A percentile compares a stretch with the other conserved stretches of the same genome.
Conservation (phyloP, 2,888 invertebrate species). For the Leptopilina syphax region DNA sequence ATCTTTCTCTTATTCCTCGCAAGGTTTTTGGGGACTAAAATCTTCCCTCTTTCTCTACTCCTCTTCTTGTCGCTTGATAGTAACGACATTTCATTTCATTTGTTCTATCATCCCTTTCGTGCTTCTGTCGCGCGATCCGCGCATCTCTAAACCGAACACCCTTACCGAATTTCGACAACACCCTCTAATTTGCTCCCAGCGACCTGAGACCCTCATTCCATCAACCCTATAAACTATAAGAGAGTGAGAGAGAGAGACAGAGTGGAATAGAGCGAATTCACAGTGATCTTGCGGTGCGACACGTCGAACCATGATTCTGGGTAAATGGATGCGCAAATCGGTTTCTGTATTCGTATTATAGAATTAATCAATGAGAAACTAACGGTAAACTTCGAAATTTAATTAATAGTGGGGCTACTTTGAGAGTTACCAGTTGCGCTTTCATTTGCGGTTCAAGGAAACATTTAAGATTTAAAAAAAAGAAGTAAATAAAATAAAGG, state of each 20-base stretch:
- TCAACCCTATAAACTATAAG: constrained; percentile 42
- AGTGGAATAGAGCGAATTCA: constrained; percentile 13
- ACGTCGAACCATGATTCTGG: constrained; percentile 49
- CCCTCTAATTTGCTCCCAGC: constrained; percentile 74
- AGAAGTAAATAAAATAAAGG: too few relatives aligned
- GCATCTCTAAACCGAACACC: constrained; percentile 63
- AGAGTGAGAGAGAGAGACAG: too few relatives aligned
- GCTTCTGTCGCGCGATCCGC: constrained; percentile 52
- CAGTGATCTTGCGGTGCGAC: constrained; percentile 53
- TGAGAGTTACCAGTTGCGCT: neutral
- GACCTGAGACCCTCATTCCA: constrained; percentile 61
- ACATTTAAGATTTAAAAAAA: neutral
- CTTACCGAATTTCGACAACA: constrained; percentile 68
- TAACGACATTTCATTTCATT: constrained; percentile 75
- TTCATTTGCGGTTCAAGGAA: neutral
- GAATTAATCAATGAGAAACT: constrained; percentile 46
- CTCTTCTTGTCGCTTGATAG: constrained; percentile 61
- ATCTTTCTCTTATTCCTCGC: constrained; percentile 50
- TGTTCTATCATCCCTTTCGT: constrained; percentile 68
- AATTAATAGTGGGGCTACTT: constrained; percentile 27
- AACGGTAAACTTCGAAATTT: constrained; percentile 32
- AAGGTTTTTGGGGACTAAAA: too few relatives aligned
- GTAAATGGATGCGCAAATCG: constrained; percentile 40
- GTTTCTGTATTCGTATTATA: constrained; percentile 23
- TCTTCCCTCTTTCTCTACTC: constrained; percentile 59